Percentiles rank a stretch among this genome's conserved stretches.
phyloP scores from a whole-genome alignment of 2,113 vertebrate species.

The Sus scrofa region T2T-Sscrofa CM000812.6:128279501-128280000 shows the following conservation, averaged over 20 bases:
- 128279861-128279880: slow-evolving; percentile 3
- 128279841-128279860: slow-evolving; percentile 22
- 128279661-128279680: slow-evolving; percentile 33
- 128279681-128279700: slow-evolving; percentile 4
- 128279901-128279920: slow-evolving; percentile 4
- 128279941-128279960: neutral
- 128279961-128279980: neutral
- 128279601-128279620: neutral
- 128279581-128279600: slow-evolving; percentile 27
- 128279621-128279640: slow-evolving; percentile 14
- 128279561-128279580: slow-evolving; percentile 30
- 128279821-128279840: neutral
- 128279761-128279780: slow-evolving; percentile 62
- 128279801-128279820: slow-evolving; percentile 1
- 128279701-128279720: slow-evolving; percentile 55
- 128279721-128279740: neutral
- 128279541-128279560: slow-evolving; percentile 68
- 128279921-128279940: neutral
- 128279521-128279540: neutral
- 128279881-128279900: neutral
- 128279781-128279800: slow-evolving; percentile 54
- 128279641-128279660: slow-evolving; percentile 59
- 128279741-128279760: slow-evolving; percentile 1
- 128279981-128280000: neutral
- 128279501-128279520: slow-evolving; percentile 59